These are phyloP conservation scores for Taphrorychus bicolor DNA, from an alignment of 2,888 invertebrate species.

Conservation along the genomic window DNA sequence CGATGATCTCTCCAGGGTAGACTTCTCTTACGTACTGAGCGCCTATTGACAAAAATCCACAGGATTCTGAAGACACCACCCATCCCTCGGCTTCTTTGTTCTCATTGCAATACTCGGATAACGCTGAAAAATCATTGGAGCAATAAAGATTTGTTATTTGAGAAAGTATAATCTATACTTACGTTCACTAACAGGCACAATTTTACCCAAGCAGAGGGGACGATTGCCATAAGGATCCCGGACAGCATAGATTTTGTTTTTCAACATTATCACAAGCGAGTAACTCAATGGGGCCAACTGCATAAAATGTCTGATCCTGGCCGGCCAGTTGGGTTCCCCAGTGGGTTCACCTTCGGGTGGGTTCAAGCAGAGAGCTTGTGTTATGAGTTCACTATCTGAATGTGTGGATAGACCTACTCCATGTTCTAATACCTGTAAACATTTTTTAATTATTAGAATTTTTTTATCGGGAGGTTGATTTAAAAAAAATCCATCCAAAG, in stretches of 20 bases:
- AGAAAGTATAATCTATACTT: no score
- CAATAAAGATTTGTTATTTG: not conserved
- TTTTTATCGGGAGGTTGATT: not conserved
- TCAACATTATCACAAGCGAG: conserved; percentile 94
- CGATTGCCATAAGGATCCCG: conserved; percentile 97
- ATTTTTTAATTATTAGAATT: conserved; percentile 25
- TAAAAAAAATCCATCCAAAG: no score
- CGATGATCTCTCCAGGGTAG: conserved; percentile 95
- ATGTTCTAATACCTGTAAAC: conserved; percentile 80
- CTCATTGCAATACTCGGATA: conserved; percentile 64
- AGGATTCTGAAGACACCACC: conserved; percentile 97
- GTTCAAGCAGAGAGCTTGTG: conserved; percentile 92
- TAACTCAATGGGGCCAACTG: conserved; percentile 91
- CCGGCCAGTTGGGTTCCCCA: conserved; percentile 88
- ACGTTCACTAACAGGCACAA: conserved; percentile 70
- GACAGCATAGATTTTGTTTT: conserved; percentile 93
- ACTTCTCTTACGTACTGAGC: conserved; percentile 94
- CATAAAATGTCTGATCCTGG: conserved; percentile 92
- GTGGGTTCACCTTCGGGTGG: conserved; percentile 85
- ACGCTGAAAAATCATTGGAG: no score
- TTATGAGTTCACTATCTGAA: conserved; percentile 96
- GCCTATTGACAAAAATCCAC: conserved; percentile 93
- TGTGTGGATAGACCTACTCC: conserved; percentile 96
- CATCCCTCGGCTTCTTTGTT: conserved; percentile 79
- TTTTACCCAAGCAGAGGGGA: conserved; percentile 93